Conservation (phyloP, 2,113 vertebrate species). For the Athene cunicularia region DNA sequence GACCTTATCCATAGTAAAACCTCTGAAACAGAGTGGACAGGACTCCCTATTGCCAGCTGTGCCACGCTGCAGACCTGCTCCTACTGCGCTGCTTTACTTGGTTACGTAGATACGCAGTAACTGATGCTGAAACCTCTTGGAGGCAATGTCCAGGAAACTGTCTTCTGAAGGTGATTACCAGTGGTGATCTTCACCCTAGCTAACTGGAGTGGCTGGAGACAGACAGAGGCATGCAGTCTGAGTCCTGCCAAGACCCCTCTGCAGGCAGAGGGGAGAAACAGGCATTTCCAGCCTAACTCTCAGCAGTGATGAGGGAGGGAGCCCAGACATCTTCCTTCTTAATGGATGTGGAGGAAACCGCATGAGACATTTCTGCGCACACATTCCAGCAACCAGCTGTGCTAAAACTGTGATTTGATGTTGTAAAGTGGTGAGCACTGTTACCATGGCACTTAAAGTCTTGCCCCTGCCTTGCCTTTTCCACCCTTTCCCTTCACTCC, state of each 20-base stretch:
- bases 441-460: background rate
- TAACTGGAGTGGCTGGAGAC: background rate
- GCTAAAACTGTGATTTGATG: background rate
- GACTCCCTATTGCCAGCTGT: background rate
- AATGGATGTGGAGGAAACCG: background rate
- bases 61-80: background rate
- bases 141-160: background rate
- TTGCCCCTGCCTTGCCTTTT: background rate
- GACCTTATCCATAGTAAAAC: background rate
- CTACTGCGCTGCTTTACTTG: background rate
- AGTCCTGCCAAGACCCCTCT: background rate
- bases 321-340: background rate
- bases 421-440: background rate
- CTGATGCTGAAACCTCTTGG: background rate
- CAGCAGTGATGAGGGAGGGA: background rate
- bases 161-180: background rate
- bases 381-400: background rate
- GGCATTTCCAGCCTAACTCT: background rate
- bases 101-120: background rate
- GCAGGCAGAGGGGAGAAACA: background rate
- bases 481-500: background rate
- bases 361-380: background rate
- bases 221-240: background rate
- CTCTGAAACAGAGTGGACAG: background rate
- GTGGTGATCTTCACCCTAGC: background rate